phyloP scores from a whole-genome alignment of 2,113 vertebrate genomes.

The Phoxinus phoxinus region DNA sequence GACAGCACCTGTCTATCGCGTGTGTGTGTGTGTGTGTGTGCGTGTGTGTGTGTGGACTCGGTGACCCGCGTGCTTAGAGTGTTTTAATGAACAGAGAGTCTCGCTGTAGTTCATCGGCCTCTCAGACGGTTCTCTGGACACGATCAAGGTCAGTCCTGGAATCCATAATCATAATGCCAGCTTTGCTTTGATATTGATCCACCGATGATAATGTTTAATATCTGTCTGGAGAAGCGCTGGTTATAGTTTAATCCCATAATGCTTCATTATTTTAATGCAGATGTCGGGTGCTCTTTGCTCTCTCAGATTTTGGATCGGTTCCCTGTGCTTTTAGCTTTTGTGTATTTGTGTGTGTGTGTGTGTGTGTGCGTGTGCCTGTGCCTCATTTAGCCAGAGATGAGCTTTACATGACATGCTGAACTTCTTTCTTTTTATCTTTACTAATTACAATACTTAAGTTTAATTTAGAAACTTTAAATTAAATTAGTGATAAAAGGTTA shows the following conservation, averaged over 20 bases:
- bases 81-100: neutral
- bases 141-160: neutral
- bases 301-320: neutral
- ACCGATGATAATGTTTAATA: neutral
- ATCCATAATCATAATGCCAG: neutral
- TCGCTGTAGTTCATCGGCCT: neutral
- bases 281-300: neutral
- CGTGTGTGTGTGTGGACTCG: neutral
- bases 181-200: neutral
- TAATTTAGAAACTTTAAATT: no score
- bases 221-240: neutral
- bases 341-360: neutral
- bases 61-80: slow-evolving; percentile 14
- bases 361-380: no score
- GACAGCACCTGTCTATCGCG: slow-evolving; percentile 77
- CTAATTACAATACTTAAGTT: no score
- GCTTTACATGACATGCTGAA: neutral
- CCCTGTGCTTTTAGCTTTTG: neutral
- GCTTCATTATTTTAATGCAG: neutral
- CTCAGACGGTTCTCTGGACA: neutral
- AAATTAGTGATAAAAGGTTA: no score
- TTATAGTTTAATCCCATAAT: neutral
- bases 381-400: neutral
- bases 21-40: no score
- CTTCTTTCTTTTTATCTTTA: neutral